Conservation (phyloP, 2,797 vertebrate genomes). For the Epinephelus awoara region DNA sequence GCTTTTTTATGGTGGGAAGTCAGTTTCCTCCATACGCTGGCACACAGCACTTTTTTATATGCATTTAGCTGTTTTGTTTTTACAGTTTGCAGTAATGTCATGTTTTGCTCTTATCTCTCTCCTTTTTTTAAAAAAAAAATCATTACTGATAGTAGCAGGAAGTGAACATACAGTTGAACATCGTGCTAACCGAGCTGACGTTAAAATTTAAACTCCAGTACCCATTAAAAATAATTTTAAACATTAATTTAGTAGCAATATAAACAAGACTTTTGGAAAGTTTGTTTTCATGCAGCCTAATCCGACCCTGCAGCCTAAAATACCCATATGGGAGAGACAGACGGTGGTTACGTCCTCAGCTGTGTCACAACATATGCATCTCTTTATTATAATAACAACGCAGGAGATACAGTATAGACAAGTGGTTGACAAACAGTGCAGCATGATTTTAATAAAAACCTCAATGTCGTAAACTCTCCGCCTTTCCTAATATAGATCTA, state of each 20-base stretch:
- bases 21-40: conserved; percentile 53
- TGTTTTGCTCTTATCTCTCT: background rate
- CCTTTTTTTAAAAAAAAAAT: conserved; percentile 1
- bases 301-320: conserved; percentile 53
- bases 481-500: conserved; percentile 72
- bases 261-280: conserved; percentile 20
- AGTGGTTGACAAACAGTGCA: conserved; percentile 28
- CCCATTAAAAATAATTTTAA: conserved; percentile 6
- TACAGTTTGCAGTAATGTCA: conserved; percentile 14
- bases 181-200: background rate
- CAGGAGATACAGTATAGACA: background rate
- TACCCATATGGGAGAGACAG: conserved; percentile 38
- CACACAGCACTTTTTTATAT: conserved; percentile 24
- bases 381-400: conserved; percentile 21
- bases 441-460: conserved; percentile 64
- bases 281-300: conserved; percentile 48
- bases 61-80: conserved; percentile 15
- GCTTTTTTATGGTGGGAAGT: conserved; percentile 54
- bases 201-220: conserved; percentile 5
- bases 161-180: background rate
- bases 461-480: conserved; percentile 51
- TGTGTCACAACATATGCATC: background rate
- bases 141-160: background rate
- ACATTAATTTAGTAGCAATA: conserved; percentile 20
- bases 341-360: conserved; percentile 20